Evolutionary conservation across 1,140 invertebrate species (phyloP).

Genomic region (Manduca sexta): DNA sequence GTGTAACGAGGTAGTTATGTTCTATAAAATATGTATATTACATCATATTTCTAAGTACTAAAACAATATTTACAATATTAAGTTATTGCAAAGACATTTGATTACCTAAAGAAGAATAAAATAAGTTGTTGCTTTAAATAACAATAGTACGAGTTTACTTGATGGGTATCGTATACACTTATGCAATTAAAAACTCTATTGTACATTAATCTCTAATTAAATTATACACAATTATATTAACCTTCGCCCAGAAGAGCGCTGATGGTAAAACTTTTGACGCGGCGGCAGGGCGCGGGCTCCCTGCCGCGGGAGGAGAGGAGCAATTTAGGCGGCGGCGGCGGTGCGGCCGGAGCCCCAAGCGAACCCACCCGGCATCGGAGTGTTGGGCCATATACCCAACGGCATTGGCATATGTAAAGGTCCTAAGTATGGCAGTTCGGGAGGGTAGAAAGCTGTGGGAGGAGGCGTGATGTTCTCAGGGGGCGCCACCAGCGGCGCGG

Average conservation of each 20-base stretch:
- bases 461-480: constrained; percentile 40
- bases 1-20: constrained; percentile 34
- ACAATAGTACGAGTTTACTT: no score
- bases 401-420: constrained; percentile 51
- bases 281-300: constrained; percentile 45
- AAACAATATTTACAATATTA: not conserved
- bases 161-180: no score
- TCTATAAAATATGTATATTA: no score
- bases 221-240: constrained; percentile 23
- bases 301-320: constrained; percentile 29
- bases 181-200: no score
- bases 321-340: constrained; percentile 31
- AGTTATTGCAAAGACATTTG: not conserved
- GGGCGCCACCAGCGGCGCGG: constrained; percentile 36
- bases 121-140: not conserved
- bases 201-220: not conserved
- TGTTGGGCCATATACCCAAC: constrained; percentile 47
- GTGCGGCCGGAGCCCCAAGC: constrained; percentile 36
- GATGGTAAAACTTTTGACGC: constrained; percentile 64
- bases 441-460: constrained; percentile 39
- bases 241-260: constrained; percentile 63
- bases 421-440: constrained; percentile 44
- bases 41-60: no score
- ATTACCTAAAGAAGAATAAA: not conserved
- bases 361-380: constrained; percentile 29